phyloP scores from a whole-genome alignment of 2,888 invertebrate genomes.

The Calliopum simillimum region DNA sequence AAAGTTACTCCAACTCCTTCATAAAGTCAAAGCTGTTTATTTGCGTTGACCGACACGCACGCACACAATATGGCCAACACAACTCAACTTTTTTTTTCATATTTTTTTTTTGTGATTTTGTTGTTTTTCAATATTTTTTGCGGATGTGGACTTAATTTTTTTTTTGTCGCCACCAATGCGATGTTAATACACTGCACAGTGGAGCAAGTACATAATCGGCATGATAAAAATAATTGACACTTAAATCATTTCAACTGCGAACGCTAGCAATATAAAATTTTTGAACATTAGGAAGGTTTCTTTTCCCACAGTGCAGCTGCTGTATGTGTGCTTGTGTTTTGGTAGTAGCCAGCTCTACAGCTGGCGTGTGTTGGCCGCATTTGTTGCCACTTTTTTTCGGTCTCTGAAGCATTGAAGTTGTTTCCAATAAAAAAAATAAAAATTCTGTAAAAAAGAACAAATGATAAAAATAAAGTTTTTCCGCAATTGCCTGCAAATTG shows the following conservation, averaged over 20 bases:
- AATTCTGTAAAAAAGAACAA: conserved; percentile 18
- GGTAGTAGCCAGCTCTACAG: conserved; percentile 3
- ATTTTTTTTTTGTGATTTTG: conserved; percentile 36
- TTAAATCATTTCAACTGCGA: no score
- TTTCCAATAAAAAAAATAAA: conserved; percentile 19
- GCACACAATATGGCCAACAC: conserved; percentile 53
- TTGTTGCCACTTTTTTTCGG: conserved; percentile 32
- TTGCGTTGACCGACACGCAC: conserved; percentile 47
- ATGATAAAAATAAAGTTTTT: conserved; percentile 44
- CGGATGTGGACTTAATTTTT: conserved; percentile 29
- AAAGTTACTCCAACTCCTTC: conserved; percentile 6
- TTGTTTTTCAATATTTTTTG: conserved; percentile 28
- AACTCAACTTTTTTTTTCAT: conserved; percentile 44
- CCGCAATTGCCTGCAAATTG: conserved; percentile 51
- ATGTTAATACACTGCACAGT: neutral
- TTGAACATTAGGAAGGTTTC: no score
- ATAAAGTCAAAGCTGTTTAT: conserved; percentile 36
- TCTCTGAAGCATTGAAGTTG: conserved; percentile 29
- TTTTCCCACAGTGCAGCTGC: neutral
- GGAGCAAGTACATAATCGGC: no score
- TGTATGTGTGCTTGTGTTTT: conserved; percentile 2
- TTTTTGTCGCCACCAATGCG: conserved; percentile 18
- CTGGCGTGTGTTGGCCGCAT: conserved; percentile 35
- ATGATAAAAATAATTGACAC: no score
- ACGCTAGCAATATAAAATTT: no score